Evolutionary conservation across 2,888 invertebrate genomes (phyloP), one percentile per base, ranked within the genome.

Genomic region (Mystacides longicornis): DNA sequence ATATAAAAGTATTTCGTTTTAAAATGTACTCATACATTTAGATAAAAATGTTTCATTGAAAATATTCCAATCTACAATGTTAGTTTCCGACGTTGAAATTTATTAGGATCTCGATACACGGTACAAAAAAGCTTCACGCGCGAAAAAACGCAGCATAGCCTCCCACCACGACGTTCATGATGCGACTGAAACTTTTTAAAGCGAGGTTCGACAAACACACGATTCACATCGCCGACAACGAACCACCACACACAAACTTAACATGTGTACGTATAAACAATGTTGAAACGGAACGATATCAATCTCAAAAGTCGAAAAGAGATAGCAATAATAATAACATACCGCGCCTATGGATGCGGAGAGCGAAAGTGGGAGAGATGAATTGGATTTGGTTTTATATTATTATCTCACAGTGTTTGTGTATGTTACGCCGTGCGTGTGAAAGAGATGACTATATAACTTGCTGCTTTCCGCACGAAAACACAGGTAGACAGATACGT

Each of bases 181-280:
- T 54, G 57, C 57, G 57, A 57, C 57, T 57, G 53, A 43, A 57
- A 57, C 53, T 43, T 57, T 57, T 57, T 57, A 33, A 27, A 51
- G 54, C 52, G 42, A 37, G 56, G 49, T 52, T 37, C 56, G 37
- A 37, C 37, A 37, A 37, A 37, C 37, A n/a, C n/a, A 54, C 47
- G 47, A 45, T 46, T 49, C 54, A 53, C 53, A 48, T 52, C 45
- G 37, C 31, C 49, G 52, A n/a, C n/a, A 3, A 37, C 37, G 37
- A 37, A 37, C 37, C 37, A 45, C 52, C 31, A 43, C 42, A 43
- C 42, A 51, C 50, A 18, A 50, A 23, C 23, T 27, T 19, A 16
- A 22, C 4, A 23, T 52, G 23, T 46, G 37, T 37, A n/a, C n/a
- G 37, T 37, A 37, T 14, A 14, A 37, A 37, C 7, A 37, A 16